A percentile compares a stretch with the other conserved stretches of the same genome.
Evolutionary conservation across 2,113 vertebrate genomes (phyloP).

Genomic region (Pseudorhombus dupliciocellatus): DNA sequence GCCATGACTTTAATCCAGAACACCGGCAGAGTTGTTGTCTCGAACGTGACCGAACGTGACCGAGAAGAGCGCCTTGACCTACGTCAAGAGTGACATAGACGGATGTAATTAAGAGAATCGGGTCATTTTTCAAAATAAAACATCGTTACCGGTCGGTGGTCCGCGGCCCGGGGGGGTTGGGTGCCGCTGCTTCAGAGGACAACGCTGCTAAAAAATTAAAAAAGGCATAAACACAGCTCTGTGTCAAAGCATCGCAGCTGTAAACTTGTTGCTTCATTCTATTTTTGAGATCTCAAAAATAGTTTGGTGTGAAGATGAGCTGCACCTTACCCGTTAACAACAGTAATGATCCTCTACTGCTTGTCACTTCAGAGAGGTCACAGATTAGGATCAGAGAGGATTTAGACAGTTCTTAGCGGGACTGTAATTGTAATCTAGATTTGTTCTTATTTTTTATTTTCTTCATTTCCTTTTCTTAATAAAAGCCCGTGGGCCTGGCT

Average conservation of each 20-base stretch:
- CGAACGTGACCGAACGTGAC: no score
- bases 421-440: not conserved
- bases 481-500: conserved; percentile 3
- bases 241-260: not conserved
- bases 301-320: not conserved
- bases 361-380: conserved; percentile 35
- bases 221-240: conserved; percentile 25
- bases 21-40: no score
- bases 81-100: no score
- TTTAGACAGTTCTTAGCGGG: not conserved
- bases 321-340: not conserved
- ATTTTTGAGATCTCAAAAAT: conserved; percentile 3
- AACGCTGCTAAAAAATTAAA: conserved; percentile 18
- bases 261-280: no score
- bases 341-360: not conserved
- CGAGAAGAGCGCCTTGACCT: no score
- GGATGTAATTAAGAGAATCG: no score
- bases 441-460: not conserved
- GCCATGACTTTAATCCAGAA: no score
- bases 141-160: no score
- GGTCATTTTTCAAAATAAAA: no score
- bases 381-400: conserved; percentile 29
- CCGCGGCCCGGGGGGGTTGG: no score
- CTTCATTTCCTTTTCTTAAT: conserved; percentile 11
- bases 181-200: no score